These are phyloP conservation scores for Phengaris arion DNA, from an alignment of 2,888 invertebrate species.

Conservation along the genomic window DNA sequence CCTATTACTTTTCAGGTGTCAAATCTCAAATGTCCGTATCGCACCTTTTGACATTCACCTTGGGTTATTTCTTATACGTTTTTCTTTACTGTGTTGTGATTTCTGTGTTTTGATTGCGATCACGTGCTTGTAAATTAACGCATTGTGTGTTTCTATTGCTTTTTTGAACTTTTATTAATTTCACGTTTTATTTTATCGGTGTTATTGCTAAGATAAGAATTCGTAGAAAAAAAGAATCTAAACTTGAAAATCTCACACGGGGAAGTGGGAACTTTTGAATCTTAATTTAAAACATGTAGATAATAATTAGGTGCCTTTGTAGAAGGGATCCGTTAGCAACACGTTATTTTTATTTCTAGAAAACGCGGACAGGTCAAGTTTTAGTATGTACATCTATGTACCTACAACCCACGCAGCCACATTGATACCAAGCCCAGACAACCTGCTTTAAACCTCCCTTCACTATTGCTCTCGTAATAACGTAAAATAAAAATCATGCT, in stretches of 20 bases:
- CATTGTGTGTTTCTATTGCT: constrained; percentile 20
- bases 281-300: neutral
- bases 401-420: neutral
- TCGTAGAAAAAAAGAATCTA: neutral
- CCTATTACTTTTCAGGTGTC: constrained; percentile 69
- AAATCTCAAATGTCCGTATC: constrained; percentile 4
- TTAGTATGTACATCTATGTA: neutral
- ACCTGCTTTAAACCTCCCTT: neutral
- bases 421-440: neutral
- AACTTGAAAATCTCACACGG: neutral
- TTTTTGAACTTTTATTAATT: constrained; percentile 18
- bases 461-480: neutral
- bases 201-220: constrained; percentile 11
- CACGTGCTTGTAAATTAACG: constrained; percentile 29
- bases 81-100: neutral
- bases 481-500: no score
- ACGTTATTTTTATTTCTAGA: neutral
- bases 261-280: neutral
- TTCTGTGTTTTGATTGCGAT: constrained; percentile 25
- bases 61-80: neutral
- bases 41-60: constrained; percentile 15
- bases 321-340: neutral
- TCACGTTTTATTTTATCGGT: constrained; percentile 1
- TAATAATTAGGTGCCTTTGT: neutral
- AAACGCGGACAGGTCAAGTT: constrained; percentile 7